Evolutionary conservation across 2,888 invertebrate species (phyloP).

Genomic region (Rhorus exstirpatorius): DNA sequence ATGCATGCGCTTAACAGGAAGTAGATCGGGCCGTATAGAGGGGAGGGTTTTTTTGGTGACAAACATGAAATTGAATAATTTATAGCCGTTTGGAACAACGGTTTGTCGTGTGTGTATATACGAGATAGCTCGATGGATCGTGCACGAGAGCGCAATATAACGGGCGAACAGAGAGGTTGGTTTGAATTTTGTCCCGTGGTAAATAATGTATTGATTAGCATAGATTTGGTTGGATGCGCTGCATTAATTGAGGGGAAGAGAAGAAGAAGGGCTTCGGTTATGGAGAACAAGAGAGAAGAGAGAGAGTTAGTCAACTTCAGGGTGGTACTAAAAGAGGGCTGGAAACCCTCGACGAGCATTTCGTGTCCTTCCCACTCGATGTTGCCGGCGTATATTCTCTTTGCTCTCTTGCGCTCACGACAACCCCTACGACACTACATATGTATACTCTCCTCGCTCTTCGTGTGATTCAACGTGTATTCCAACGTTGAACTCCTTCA

Average conservation of each 20-base stretch:
- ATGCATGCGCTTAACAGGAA: background rate
- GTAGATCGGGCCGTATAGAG: slow-evolving; percentile 2
- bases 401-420: slow-evolving; percentile 3
- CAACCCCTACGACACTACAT: background rate
- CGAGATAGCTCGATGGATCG: too few species aligned
- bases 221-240: slow-evolving; percentile 38
- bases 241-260: slow-evolving; percentile 33
- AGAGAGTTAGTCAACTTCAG: slow-evolving; percentile 18
- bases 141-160: background rate
- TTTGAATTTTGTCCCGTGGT: slow-evolving; percentile 14
- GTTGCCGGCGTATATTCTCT: background rate
- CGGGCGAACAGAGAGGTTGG: background rate
- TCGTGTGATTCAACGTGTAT: slow-evolving; percentile 35
- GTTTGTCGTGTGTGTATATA: slow-evolving; percentile 12
- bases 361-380: slow-evolving; percentile 24
- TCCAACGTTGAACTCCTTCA: slow-evolving; percentile 30
- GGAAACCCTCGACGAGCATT: slow-evolving; percentile 31
- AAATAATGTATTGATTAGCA: slow-evolving; percentile 53
- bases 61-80: slow-evolving; percentile 8
- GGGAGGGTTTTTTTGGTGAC: background rate
- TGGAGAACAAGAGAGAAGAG: background rate
- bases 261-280: slow-evolving; percentile 16
- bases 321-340: slow-evolving; percentile 15
- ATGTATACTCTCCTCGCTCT: background rate
- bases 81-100: slow-evolving; percentile 21